Base-by-base conservation (phyloP, 2,113 vertebrate genomes). In the Bucco capensis region DNA sequence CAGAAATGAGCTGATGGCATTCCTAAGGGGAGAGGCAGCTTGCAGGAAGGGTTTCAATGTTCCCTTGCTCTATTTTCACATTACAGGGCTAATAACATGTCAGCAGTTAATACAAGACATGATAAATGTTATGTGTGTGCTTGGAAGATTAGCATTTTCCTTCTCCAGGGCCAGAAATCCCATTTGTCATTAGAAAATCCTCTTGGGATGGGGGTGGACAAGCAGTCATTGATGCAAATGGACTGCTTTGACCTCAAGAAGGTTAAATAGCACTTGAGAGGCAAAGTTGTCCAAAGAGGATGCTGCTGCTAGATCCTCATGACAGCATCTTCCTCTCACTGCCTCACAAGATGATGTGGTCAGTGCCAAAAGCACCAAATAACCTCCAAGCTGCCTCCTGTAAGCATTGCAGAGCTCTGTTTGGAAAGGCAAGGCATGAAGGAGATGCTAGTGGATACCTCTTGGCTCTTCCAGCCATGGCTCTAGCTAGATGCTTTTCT, bases 141-240 rank as follows among this genome's bases (percentile, higher is more conserved):
- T 91, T 96, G 91, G 89, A 92, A 71, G 93, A 81, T 74, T 93
- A 86, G 73, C 67, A 71, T 92, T 84, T 88, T 92, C 91, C 84
- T n/a, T 88, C 30, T 66, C 53, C 30, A 7, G 75, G n/a, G 40
- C 60, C 65, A 86, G 82, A 67, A 94, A 83, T 71, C 74, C 74
- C 12, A 7, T n/a, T 30, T 30, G 83, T 65, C 73, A 62, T 35
- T n/a, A 81, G 83, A 86, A 90, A 51, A 73, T 71, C 54, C n/a
- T 33, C 70, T 76, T 38, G 57, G 24, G 49, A 14, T 31, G 44
- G 51, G 82, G 81, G 23, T 72, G 89, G 66, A 73, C 0, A 3
- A 50, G 30, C 73, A 66, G 75, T 69, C 95, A 92, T 89, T 82
- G 83, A 87, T 85, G 66, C 60, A 21, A 50, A 44, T 38, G 19